Conservation (phyloP, 2,113 vertebrate species). For the Lophura nycthemera region DNA sequence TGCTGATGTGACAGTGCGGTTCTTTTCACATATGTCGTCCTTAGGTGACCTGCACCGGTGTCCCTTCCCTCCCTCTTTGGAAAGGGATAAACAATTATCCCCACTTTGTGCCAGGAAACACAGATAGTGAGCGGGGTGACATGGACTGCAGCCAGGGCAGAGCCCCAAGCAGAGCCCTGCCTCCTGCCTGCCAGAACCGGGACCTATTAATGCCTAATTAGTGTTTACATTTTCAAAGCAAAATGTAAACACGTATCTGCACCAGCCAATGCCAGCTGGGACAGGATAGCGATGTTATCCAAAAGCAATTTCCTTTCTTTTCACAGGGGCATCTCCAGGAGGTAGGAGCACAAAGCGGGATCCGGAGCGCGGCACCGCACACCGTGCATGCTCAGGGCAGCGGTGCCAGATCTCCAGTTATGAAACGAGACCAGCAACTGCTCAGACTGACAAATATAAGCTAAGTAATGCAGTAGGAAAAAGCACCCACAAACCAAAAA, state of each 20-base stretch:
- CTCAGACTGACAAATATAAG: not conserved
- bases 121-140: conserved; percentile 34
- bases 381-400: not conserved
- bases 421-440: not conserved
- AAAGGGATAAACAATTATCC: conserved; percentile 47
- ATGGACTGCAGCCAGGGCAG: conserved; percentile 58
- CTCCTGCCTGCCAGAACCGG: conserved; percentile 29
- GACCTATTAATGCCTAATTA: conserved; percentile 66
- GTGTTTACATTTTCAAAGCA: conserved; percentile 55
- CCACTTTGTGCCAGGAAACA: conserved; percentile 53
- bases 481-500: no score
- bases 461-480: not conserved
- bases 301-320: conserved; percentile 60
- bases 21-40: conserved; percentile 48
- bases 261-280: conserved; percentile 51
- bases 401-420: fast-evolving
- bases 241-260: conserved; percentile 40
- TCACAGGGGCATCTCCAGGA: conserved; percentile 34
- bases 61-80: conserved; percentile 26
- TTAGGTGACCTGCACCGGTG: not conserved
- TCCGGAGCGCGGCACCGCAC: fast-evolving
- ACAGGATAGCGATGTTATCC: conserved; percentile 14
- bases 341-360: conserved; percentile 9
- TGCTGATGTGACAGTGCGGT: not conserved
- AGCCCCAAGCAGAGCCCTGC: not conserved